phyloP scores from a whole-genome alignment of 2,113 vertebrate species.

The Hoplias malabaricus region DNA sequence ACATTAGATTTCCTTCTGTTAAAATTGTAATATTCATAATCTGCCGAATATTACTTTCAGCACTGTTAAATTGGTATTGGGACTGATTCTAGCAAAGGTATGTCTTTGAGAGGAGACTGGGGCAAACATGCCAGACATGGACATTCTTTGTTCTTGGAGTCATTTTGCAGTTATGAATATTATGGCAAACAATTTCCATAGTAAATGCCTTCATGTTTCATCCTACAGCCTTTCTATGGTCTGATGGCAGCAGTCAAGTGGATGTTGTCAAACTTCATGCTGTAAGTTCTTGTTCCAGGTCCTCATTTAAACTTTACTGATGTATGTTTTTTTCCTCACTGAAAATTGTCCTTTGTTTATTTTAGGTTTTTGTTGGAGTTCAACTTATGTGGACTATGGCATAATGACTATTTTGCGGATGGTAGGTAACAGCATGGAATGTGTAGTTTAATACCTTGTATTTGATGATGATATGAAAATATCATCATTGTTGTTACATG shows the following conservation, averaged over 20 bases:
- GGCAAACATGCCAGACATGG: neutral
- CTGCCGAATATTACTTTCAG: neutral
- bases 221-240: slow-evolving; percentile 82
- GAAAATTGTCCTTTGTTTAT: slow-evolving; percentile 5
- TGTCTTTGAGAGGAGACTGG: neutral
- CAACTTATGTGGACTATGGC: slow-evolving; percentile 84
- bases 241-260: slow-evolving; percentile 77
- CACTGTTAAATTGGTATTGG: neutral
- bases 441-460: too few species aligned
- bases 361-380: slow-evolving; percentile 90
- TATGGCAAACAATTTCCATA: neutral
- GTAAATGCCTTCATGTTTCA: slow-evolving; percentile 14
- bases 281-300: slow-evolving; percentile 76
- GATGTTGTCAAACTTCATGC: slow-evolving; percentile 84
- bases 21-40: neutral
- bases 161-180: neutral
- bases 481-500: neutral
- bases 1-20: neutral
- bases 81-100: neutral
- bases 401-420: slow-evolving; percentile 78
- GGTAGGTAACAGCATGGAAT: slow-evolving; percentile 71
- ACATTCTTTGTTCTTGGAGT: neutral
- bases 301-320: neutral
- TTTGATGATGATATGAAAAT: too few species aligned
- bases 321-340: neutral